A percentile compares a stretch with the other conserved stretches of the same genome.
Evolutionary conservation across 2,888 invertebrate species (phyloP).

Genomic region (Temnothorax unifasciatus): DNA sequence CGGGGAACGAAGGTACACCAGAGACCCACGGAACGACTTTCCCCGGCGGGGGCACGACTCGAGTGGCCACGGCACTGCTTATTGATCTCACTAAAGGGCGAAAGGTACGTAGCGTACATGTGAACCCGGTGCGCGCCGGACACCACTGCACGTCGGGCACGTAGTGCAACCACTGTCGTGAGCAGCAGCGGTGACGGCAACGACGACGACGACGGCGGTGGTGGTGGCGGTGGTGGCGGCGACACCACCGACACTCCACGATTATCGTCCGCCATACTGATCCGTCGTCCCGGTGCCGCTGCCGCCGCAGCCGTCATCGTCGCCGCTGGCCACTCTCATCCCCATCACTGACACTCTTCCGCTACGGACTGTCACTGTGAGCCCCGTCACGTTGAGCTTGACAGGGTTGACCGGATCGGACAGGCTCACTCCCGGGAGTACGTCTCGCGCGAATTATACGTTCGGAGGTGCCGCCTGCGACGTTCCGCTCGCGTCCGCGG

Average conservation of each 20-base stretch:
- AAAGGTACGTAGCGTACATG: conserved; percentile 83
- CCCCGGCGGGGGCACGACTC: conserved; percentile 68
- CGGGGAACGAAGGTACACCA: conserved; percentile 17
- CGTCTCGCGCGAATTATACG: neutral
- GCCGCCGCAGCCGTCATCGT: conserved; percentile 32
- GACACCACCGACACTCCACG: conserved; percentile 51
- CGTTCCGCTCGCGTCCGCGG: neutral
- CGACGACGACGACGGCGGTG: neutral
- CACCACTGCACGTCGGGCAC: conserved; percentile 77
- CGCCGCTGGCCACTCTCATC: conserved; percentile 9
- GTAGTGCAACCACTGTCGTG: conserved; percentile 69
- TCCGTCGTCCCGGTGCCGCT: conserved; percentile 38
- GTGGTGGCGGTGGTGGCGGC: conserved; percentile 31
- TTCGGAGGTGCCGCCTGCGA: neutral
- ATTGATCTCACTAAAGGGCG: conserved; percentile 84
- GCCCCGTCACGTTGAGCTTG: conserved; percentile 11
- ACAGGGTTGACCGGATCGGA: neutral
- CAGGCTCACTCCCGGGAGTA: conserved; percentile 6
- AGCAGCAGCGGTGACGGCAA: conserved; percentile 30
- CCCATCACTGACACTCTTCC: conserved; percentile 25
- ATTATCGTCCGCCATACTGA: conserved; percentile 45
- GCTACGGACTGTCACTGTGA: conserved; percentile 43
- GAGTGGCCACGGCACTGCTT: conserved; percentile 84
- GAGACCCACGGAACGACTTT: conserved; percentile 64
- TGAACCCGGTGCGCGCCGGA: conserved; percentile 79